phyloP scores from a whole-genome alignment of 2,797 vertebrate species.

The Spheniscus humboldti region DNA sequence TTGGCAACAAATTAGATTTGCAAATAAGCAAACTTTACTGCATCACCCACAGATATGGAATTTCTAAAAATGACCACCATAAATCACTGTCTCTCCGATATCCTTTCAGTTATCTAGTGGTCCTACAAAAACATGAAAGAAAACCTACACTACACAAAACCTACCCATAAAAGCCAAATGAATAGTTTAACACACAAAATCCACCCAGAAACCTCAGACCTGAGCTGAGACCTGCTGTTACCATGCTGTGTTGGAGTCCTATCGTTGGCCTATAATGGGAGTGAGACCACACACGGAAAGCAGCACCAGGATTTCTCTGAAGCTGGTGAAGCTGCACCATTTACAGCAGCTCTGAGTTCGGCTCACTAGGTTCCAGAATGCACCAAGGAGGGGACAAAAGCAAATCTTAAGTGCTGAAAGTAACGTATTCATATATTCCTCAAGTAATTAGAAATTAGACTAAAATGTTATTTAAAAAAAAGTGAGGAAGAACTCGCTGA shows the following conservation, averaged over 20 bases:
- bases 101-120: neutral
- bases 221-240: neutral
- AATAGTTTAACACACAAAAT: neutral
- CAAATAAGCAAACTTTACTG: neutral
- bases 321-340: neutral
- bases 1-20: constrained; percentile 45
- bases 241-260: neutral
- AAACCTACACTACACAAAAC: neutral
- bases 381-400: neutral
- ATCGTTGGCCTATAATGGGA: neutral
- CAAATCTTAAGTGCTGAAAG: constrained; percentile 25
- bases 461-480: neutral
- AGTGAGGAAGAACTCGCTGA: constrained; percentile 38
- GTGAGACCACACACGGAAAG: neutral
- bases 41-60: neutral
- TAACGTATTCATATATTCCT: neutral
- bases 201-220: neutral
- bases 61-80: neutral
- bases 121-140: neutral
- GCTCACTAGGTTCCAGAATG: neutral
- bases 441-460: constrained; percentile 40
- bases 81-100: neutral
- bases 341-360: neutral
- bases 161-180: neutral
- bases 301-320: neutral